Conservation (phyloP, 1,140 invertebrate genomes). For the Sarcophaga peregrina region DNA sequence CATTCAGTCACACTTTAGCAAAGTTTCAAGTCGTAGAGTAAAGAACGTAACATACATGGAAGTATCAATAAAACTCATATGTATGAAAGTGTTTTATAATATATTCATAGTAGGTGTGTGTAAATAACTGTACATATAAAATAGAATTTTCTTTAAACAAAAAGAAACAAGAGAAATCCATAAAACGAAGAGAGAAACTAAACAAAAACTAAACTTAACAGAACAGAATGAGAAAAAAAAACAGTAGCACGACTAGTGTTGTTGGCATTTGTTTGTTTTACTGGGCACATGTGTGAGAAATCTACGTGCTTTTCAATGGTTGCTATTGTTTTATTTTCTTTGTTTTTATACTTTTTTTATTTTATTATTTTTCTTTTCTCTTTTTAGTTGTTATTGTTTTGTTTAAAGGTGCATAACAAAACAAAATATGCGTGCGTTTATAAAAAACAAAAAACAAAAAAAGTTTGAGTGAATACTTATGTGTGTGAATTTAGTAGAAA, state of each 20-base stretch:
- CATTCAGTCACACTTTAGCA: no score
- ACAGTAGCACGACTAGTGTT: constrained; percentile 19
- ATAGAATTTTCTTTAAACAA: not conserved
- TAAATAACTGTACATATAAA: no score
- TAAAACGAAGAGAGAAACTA: not conserved
- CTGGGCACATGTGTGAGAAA: constrained; percentile 29
- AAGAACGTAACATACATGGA: no score
- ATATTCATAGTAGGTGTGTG: no score
- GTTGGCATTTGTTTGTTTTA: constrained; percentile 23
- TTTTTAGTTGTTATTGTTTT: not conserved
- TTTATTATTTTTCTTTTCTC: no score
- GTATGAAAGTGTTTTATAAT: no score
- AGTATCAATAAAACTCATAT: no score
- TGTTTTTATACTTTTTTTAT: no score
- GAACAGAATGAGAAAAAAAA: no score
- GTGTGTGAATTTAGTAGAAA: not conserved
- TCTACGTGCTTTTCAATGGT: constrained; percentile 29
- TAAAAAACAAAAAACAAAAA: no score
- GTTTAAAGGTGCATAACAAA: not conserved
- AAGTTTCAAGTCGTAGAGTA: no score
- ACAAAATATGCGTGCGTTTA: not conserved
- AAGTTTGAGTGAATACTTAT: not conserved
- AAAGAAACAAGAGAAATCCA: not conserved
- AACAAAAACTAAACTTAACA: not conserved
- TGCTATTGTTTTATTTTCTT: not conserved